Evolutionary conservation across 2,888 invertebrate species (phyloP).

Genomic region (Syrphus vitripennis): DNA sequence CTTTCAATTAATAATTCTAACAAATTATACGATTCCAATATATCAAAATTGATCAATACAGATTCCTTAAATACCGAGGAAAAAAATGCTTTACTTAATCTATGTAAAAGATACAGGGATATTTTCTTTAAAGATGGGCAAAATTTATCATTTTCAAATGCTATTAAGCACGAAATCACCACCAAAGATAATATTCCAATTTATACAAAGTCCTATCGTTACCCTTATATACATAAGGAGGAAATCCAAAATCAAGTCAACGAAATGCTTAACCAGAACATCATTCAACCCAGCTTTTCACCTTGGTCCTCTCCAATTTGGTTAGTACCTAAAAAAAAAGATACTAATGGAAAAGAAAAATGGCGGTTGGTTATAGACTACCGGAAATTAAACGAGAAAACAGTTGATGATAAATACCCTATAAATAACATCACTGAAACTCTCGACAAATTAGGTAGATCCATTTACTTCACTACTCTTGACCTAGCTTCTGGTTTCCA

Average conservation of each 20-base stretch:
- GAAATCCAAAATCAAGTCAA: not conserved
- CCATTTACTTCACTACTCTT: not conserved
- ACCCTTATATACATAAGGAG: not conserved
- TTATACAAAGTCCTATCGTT: not conserved
- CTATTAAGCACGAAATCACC: not conserved
- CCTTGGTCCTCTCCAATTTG: not conserved
- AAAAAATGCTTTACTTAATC: constrained; percentile 22
- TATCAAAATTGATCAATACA: not conserved
- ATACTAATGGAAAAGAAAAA: not conserved
- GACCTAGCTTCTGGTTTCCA: not conserved
- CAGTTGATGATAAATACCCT: too few relatives aligned
- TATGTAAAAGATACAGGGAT: constrained; percentile 19
- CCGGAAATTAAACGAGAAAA: too few relatives aligned
- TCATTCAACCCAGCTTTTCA: not conserved
- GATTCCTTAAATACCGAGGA: not conserved
- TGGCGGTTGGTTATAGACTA: not conserved
- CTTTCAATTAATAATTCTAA: not conserved
- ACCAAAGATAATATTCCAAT: not conserved
- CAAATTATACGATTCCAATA: not conserved
- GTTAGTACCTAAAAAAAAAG: not conserved
- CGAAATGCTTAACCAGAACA: not conserved
- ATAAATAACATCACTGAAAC: too few relatives aligned
- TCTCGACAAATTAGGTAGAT: not conserved
- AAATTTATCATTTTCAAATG: not conserved
- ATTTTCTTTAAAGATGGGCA: constrained; percentile 41